Conservation (phyloP, 1,140 invertebrate genomes). For the Drosophila ercepeae region DNA sequence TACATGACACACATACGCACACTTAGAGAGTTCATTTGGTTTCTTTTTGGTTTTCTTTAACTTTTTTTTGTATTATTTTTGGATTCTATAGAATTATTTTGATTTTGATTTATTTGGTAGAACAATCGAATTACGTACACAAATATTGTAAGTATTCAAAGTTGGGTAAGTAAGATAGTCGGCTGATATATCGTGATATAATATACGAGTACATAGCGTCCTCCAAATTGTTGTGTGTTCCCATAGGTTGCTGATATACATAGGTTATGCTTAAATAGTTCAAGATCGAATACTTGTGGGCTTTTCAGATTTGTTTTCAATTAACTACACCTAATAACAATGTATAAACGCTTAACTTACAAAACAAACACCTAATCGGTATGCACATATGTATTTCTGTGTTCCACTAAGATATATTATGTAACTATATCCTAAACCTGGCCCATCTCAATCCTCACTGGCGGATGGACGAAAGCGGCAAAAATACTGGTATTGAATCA, state of each 20-base stretch:
- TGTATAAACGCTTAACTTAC: slow-evolving; percentile 68
- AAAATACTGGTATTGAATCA: not conserved
- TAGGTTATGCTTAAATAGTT: slow-evolving; percentile 29
- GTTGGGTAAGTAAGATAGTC: slow-evolving; percentile 43
- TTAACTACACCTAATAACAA: slow-evolving; percentile 77
- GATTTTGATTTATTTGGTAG: slow-evolving; percentile 37
- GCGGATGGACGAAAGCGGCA: slow-evolving; percentile 1
- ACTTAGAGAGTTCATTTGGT: slow-evolving; percentile 49
- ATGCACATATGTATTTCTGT: slow-evolving; percentile 18
- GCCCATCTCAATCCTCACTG: not conserved
- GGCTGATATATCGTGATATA: slow-evolving; percentile 39
- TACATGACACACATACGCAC: slow-evolving; percentile 39
- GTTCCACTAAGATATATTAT: not conserved
- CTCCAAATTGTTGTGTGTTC: slow-evolving; percentile 36
- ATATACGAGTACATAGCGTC: slow-evolving; percentile 27
- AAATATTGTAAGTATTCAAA: slow-evolving; percentile 69
- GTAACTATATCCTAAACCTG: not conserved
- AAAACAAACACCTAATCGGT: slow-evolving; percentile 41
- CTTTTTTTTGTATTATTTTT: slow-evolving; percentile 1
- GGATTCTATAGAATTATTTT: slow-evolving; percentile 8
- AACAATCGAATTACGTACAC: slow-evolving; percentile 77
- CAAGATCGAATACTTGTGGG: slow-evolving; percentile 23
- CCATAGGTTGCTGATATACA: slow-evolving; percentile 60
- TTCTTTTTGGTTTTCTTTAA: slow-evolving; percentile 20
- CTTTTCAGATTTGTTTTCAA: slow-evolving; percentile 63